Base-by-base conservation (phyloP, 2,113 vertebrate genomes). In the Ginglymostoma cirratum region DNA sequence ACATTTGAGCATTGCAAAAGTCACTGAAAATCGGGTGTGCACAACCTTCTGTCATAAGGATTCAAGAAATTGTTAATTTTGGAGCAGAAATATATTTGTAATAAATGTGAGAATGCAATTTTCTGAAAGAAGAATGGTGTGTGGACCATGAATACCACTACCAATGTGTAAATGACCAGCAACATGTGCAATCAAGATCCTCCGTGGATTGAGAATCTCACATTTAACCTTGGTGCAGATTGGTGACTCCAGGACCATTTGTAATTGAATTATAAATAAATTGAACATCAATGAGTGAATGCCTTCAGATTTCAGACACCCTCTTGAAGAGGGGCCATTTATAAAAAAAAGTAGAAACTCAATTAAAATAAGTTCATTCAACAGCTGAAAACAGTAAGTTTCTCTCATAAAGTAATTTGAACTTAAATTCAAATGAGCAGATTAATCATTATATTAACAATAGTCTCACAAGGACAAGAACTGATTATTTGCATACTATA, bases 271-370 rank as follows among this genome's bases (percentile, higher is more conserved):
- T 92, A 55, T 92, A 66, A 92, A 92, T 66, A 19, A 30, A 65
- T 92, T 66, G 24, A 14, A 92, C 89, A 66, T 61, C 55, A 15
- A 92, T 34, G 0, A 92, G 55, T 92, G 89, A 92, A 92, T 92
- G 34, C 61, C 89, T 66, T 92, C 89, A n/a, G 14, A 14, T 7
- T 19, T 61, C 52, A 38, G 55, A n/a, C 61, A 66, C 8, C 7
- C 10, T 17, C 65, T 14, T 48, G 48, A 66, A 10, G 65, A 15
- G 17, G 65, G 65, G 17, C 12, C 65, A 45, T 86, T 86, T 86
- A 45, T 86, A 45, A 34, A 92, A 34, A 92, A 92, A 92, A 92
- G 89, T n/a, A 92, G 30, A 21, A 65, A 92, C n/a, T 92, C 89
- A 92, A 65, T 65, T 38, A 67, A 69, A 94, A 69, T 67, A 67